Percentiles rank a stretch among this genome's conserved stretches.
phyloP scores from a whole-genome alignment of 2,888 invertebrate species.

The Conus canariensis region DNA sequence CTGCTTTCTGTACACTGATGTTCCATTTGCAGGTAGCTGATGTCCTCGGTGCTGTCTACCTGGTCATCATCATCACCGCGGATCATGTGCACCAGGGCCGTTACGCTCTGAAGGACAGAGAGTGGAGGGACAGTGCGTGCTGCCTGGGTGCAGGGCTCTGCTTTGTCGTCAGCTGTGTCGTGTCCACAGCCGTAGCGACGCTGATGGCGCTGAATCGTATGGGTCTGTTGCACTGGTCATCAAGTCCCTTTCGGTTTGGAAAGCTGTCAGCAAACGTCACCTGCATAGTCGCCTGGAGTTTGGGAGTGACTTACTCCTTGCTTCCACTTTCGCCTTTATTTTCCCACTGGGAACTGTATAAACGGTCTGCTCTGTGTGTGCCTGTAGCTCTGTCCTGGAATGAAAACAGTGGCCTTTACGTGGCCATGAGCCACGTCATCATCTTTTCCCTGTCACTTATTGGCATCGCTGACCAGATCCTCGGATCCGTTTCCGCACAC shows the following conservation, averaged over 20 bases:
- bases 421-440: background rate
- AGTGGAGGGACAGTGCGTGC: background rate
- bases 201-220: background rate
- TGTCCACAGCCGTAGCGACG: background rate
- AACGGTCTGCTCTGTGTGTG: background rate
- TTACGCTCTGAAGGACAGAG: constrained; percentile 16
- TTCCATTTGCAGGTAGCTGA: background rate
- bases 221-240: background rate
- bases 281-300: background rate
- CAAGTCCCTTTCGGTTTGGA: background rate
- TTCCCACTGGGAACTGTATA: background rate
- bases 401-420: background rate
- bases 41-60: background rate
- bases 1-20: background rate
- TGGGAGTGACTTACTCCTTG: background rate
- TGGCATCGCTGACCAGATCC: background rate
- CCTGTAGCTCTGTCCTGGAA: background rate
- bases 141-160: background rate
- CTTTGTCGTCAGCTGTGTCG: background rate
- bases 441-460: background rate
- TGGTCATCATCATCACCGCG: background rate
- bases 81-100: background rate
- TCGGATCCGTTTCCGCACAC: too few species aligned
- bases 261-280: background rate
- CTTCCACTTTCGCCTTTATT: background rate